Base-by-base conservation (phyloP, 2,797 vertebrate species). In the Potorous gilbertii region DNA sequence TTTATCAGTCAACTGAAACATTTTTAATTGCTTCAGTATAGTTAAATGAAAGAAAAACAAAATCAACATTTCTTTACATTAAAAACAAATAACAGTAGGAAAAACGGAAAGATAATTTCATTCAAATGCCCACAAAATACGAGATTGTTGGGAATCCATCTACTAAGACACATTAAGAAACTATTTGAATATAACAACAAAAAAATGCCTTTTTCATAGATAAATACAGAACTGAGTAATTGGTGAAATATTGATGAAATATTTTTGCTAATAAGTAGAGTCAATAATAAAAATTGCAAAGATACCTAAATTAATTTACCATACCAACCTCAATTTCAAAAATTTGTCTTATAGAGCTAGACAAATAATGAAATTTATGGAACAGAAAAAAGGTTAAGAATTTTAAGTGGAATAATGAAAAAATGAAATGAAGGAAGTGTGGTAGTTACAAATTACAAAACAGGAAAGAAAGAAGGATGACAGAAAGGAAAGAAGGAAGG, bases 281-380 rank as follows among this genome's bases (percentile, higher is more conserved):
- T 16, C n/a, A 74, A 40, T 40, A 74, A 40, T 40, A 6, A 40
- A 74, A 62, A 66, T 57, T 9, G 9, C 28, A 57, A 57, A 1
- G 34, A 28, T 66, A 62, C 3, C 12, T 34, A 40, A 74, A 74
- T 40, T 74, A 74, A 21, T 74, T 74, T 40, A 74, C 34, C 66
- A 74, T 46, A 46, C 6, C 29, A 46, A 81, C 11, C 27, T 0
- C 8, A 81, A 46, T 46, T 11, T 21, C n/a, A 81, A 81, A 81
- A 1, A 24, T 27, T 18, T 16, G 90, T 95, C 94, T 95, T 96
- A 94, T 92, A 56, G 14, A 90, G 27, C 62, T 94, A 56, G 74
- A 94, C 40, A 94, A 96, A 46, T 89, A 92, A 92, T 90, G 92
- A n/a, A 94, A 91, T 93, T 90, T 90, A 62, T 90, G 95, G 5